phyloP scores from a whole-genome alignment of 2,797 vertebrate species.

The Avahi laniger region DNA sequence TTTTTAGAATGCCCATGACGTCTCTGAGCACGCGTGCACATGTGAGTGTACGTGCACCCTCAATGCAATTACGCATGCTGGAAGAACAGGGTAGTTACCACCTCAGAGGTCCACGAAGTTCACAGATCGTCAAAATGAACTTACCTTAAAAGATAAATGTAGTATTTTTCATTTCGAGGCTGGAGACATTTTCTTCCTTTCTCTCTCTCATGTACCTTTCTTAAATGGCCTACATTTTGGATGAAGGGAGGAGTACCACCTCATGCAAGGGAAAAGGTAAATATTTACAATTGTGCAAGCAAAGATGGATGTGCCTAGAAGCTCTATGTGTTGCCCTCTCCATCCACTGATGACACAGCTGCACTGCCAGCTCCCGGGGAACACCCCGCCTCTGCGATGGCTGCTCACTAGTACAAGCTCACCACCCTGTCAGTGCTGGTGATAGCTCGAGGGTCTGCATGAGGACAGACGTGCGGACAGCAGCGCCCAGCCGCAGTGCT shows the following conservation, averaged over 20 bases:
- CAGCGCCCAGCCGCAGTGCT: background rate
- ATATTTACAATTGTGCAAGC: background rate
- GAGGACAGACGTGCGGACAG: too few relatives aligned
- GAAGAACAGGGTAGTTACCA: slow-evolving; percentile 78
- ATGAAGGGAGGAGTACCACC: background rate
- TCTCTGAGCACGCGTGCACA: background rate
- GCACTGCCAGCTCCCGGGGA: background rate
- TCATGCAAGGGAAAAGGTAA: background rate
- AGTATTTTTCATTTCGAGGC: slow-evolving; percentile 73
- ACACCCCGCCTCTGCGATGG: background rate
- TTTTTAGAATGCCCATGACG: accelerated
- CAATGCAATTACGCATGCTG: slow-evolving; percentile 78
- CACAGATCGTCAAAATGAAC: slow-evolving; percentile 77
- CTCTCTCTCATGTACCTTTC: slow-evolving; percentile 23
- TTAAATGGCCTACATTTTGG: slow-evolving; percentile 64
- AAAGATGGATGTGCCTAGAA: background rate
- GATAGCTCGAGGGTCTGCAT: too few relatives aligned
- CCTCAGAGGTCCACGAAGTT: slow-evolving; percentile 78
- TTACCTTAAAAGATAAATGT: slow-evolving; percentile 81
- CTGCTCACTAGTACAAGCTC: accelerated
- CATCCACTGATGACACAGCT: accelerated
- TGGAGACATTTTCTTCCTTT: slow-evolving; percentile 72
- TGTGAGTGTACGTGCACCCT: background rate
- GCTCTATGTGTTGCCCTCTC: accelerated
- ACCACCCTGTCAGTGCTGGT: too few relatives aligned